A percentile compares a stretch with the other conserved stretches of the same genome.
Evolutionary conservation across 1,140 invertebrate genomes (phyloP).

Genomic region (Rhopalosiphum padi): DNA sequence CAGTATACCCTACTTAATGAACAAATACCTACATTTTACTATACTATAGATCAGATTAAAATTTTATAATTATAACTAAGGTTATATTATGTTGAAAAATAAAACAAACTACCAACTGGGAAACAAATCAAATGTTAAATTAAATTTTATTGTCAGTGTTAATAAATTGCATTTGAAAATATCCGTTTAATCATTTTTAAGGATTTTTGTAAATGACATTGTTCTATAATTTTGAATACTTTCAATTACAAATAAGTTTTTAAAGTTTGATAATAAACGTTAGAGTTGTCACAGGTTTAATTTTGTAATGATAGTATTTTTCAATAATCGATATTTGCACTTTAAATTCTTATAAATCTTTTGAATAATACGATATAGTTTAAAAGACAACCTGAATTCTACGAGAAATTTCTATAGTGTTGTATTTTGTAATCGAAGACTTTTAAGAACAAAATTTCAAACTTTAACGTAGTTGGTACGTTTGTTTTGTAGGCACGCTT

Average conservation of each 20-base stretch:
- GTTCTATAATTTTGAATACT: background rate
- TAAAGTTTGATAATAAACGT: background rate
- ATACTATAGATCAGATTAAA: background rate
- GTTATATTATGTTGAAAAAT: background rate
- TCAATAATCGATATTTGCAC: background rate
- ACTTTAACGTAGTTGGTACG: background rate
- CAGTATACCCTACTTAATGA: background rate
- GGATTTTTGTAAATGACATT: background rate
- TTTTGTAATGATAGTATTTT: background rate
- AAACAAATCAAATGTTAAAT: background rate
- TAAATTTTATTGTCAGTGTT: background rate
- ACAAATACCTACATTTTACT: background rate
- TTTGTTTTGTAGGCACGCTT: background rate
- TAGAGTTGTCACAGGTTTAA: background rate
- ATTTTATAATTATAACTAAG: background rate
- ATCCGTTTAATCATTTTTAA: background rate
- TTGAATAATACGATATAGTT: background rate
- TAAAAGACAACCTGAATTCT: background rate
- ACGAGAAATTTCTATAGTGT: background rate
- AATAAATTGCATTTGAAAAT: background rate
- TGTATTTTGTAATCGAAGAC: constrained; percentile 1
- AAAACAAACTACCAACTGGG: background rate
- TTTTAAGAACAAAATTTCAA: background rate
- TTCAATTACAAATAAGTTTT: background rate
- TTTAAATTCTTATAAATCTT: background rate